Evolutionary conservation across 2,888 invertebrate genomes (phyloP), one percentile per base, ranked within the genome.

Genomic region (Biston stratarius): DNA sequence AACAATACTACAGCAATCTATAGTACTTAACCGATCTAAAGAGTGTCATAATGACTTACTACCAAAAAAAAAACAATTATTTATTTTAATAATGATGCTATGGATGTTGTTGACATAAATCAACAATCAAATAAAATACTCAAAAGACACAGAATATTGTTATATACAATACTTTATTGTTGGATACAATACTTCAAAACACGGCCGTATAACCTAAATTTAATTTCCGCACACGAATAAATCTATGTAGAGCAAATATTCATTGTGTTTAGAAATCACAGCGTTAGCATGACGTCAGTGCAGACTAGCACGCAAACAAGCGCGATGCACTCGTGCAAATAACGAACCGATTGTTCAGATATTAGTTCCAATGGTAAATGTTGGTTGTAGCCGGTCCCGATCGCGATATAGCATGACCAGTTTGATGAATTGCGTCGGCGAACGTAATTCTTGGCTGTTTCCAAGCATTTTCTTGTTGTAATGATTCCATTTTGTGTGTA

Each of bases 281-380:
- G 60, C 71, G 70, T 82, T 64, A 64, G 65, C 70, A 70, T 82
- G 79, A 80, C 75, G 81, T 81, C 83, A 81, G 70, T 80, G 80
- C 78, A 79, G 77, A 77, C 77, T 78, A 66, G 70, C 82, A 81
- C 82, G 81, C 80, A 79, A 77, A 77, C 81, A 83, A 75, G 70
- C 61, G 71, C 74, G 67, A 73, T 81, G 79, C 80, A 79, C 77
- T 66, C 70, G 77, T 74, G 79, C 83, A 86, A 85, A 87, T 78
- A 83, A 60, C 78, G 76, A 69, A 57, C 63, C 81, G 83, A 84
- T 87, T 87, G 88, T 87, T 83, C 87, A 81, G 85, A 86, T 88
- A 90, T 89, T 89, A 86, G 86, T 84, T 84, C 79, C 76, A 81
- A 83, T 84, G 83, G 86, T 85, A 88, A 86, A 86, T 87, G 86